Percentiles rank a stretch among this genome's conserved stretches.
These are phyloP conservation scores for Mesoclemmys tuberculata DNA, from an alignment of 2,113 vertebrate genomes.

Conservation along the genomic window DNA sequence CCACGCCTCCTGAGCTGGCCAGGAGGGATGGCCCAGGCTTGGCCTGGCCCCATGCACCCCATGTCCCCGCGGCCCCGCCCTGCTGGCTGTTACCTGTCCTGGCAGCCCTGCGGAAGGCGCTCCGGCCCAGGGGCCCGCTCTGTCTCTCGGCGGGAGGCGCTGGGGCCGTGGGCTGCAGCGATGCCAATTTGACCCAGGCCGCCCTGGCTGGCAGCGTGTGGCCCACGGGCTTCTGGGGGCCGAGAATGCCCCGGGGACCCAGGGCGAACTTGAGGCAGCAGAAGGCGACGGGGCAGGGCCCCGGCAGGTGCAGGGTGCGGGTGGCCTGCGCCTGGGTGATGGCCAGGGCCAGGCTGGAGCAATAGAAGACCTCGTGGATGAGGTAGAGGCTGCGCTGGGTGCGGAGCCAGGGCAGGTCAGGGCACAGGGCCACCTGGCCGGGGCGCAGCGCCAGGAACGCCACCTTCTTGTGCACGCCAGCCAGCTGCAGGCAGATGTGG, in stretches of 20 bases:
- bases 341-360: conserved; percentile 59
- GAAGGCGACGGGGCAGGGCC: conserved; percentile 69
- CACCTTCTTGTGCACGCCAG: conserved; percentile 63
- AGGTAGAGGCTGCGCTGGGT: conserved; percentile 71
- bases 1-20: no score
- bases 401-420: conserved; percentile 70
- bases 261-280: conserved; percentile 74
- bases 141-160: background rate
- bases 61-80: background rate
- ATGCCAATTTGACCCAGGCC: conserved; percentile 54
- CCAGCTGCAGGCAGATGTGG: conserved; percentile 58
- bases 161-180: background rate
- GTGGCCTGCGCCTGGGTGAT: background rate
- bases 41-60: no score
- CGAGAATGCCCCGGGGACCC: conserved; percentile 65
- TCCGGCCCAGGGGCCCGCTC: background rate
- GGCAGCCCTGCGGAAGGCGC: background rate
- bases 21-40: no score
- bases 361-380: conserved; percentile 74
- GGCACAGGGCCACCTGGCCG: conserved; percentile 61
- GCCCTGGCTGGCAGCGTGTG: conserved; percentile 47
- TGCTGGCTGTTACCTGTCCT: conserved; percentile 24
- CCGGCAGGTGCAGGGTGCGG: conserved; percentile 43
- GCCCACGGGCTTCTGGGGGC: conserved; percentile 60
- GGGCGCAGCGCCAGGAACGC: conserved; percentile 47